Percentiles rank a stretch among this genome's conserved stretches.
These are phyloP conservation scores for Dufourea novaeangliae DNA, from an alignment of 1,140 invertebrate genomes.

Conservation along the genomic window DNA sequence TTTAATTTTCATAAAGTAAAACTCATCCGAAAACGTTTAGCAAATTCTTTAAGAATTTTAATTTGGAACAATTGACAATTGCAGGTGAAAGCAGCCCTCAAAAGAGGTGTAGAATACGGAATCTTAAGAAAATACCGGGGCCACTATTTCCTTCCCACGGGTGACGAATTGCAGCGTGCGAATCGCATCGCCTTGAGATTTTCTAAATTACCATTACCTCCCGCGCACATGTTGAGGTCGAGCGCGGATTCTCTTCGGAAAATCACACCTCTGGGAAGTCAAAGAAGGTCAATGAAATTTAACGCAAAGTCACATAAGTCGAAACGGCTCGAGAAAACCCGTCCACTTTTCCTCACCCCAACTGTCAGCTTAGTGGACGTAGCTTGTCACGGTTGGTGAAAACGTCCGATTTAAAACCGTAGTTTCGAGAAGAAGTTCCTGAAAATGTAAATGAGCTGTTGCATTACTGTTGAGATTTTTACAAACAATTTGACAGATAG, in stretches of 20 bases:
- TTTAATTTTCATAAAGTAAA: no score
- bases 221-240: conserved; percentile 50
- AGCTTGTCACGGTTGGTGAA: conserved; percentile 29
- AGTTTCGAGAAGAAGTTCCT: no score
- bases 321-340: conserved; percentile 48
- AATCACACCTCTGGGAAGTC: conserved; percentile 13
- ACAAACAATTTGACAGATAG: no score
- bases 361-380: conserved; percentile 53
- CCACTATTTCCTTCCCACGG: conserved; percentile 71
- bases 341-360: conserved; percentile 50
- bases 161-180: conserved; percentile 66
- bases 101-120: conserved; percentile 71
- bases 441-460: no score
- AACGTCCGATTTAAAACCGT: neutral
- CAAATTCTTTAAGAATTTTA: neutral
- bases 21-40: no score
- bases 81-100: conserved; percentile 68
- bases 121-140: conserved; percentile 70
- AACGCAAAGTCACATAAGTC: neutral
- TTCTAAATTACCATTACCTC: conserved; percentile 67
- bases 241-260: conserved; percentile 40
- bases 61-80: neutral
- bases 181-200: conserved; percentile 71
- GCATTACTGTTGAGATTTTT: no score
- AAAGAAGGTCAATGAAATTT: neutral